Evolutionary conservation across 1,140 invertebrate species (phyloP).

Genomic region (Leptopilina clavipes): DNA sequence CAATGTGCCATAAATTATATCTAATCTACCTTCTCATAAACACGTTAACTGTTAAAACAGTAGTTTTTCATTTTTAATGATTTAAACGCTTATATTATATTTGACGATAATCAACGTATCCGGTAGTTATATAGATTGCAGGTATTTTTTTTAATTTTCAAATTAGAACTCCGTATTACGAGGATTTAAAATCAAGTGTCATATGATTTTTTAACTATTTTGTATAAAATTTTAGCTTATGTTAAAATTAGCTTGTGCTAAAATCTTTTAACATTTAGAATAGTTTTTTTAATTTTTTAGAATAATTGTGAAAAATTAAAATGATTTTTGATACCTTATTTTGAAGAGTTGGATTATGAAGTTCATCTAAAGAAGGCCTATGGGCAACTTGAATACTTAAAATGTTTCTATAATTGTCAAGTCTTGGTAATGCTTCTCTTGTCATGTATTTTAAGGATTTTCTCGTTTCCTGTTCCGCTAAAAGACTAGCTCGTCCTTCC

Average conservation of each 20-base stretch:
- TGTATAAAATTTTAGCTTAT: no score
- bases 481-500: conserved; percentile 69
- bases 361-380: conserved; percentile 92
- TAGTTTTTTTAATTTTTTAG: no score
- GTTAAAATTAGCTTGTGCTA: no score
- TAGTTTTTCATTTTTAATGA: background rate
- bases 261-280: no score
- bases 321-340: conserved; percentile 80
- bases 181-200: no score
- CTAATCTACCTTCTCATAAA: background rate
- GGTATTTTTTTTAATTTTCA: no score
- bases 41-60: background rate
- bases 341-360: conserved; percentile 89
- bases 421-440: conserved; percentile 89
- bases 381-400: conserved; percentile 92
- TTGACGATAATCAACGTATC: background rate
- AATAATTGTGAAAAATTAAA: no score
- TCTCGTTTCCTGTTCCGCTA: conserved; percentile 70
- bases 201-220: no score
- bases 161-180: no score
- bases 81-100: background rate
- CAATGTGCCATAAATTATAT: background rate
- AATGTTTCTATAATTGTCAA: conserved; percentile 96
- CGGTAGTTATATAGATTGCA: background rate
- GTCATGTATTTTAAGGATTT: conserved; percentile 86